Percentiles rank a stretch among this genome's conserved stretches.
Evolutionary conservation across 2,113 vertebrate genomes (phyloP).

Genomic region (Addax nasomaculatus): DNA sequence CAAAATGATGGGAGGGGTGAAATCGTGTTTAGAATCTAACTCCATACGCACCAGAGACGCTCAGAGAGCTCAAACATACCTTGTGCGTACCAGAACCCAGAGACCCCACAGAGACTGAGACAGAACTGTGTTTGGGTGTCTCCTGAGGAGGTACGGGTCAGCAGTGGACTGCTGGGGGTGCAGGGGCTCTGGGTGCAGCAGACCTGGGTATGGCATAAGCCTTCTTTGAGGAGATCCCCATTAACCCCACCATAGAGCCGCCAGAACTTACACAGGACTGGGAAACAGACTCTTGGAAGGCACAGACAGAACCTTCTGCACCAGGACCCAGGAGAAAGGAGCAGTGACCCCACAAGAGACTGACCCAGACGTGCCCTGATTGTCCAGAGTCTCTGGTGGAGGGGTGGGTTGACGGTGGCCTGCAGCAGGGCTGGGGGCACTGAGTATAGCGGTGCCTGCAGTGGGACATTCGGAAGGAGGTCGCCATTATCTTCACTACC

Average conservation of each 20-base stretch:
- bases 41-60: rapidly evolving
- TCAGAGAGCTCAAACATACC: background rate
- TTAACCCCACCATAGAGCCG: background rate
- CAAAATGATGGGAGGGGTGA: background rate
- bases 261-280: background rate
- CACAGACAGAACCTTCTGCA: background rate
- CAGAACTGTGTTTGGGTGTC: background rate
- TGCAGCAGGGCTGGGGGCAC: background rate
- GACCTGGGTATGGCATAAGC: background rate
- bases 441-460: background rate
- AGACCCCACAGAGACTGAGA: background rate
- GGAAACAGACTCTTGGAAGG: background rate
- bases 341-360: background rate
- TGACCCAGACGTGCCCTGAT: background rate
- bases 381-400: rapidly evolving
- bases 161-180: background rate
- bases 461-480: background rate
- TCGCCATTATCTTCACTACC: background rate
- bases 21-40: background rate
- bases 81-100: background rate
- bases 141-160: rapidly evolving
- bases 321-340: background rate
- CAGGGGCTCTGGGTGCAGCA: background rate
- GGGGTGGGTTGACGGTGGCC: rapidly evolving
- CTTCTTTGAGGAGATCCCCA: rapidly evolving